Conservation (phyloP, 2,113 vertebrate genomes). For the Oreotragus oreotragus region DNA sequence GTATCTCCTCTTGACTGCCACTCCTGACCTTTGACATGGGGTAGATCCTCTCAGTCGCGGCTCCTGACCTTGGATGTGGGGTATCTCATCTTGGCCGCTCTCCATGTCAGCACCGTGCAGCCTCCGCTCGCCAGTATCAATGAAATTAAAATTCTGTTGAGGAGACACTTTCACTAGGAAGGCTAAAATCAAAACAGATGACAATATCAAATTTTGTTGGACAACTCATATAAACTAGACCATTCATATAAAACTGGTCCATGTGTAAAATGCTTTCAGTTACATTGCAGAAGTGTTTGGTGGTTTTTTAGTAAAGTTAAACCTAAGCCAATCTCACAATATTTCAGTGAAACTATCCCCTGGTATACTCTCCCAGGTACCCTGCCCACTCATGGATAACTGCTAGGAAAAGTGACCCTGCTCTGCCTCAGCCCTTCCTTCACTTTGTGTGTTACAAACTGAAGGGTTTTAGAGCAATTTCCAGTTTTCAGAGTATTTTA, state of each 20-base stretch:
- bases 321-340: not conserved
- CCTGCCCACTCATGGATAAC: not conserved
- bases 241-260: not conserved
- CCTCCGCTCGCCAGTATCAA: fast-evolving
- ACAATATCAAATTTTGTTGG: not conserved
- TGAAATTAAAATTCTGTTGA: not conserved
- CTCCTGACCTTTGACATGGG: not conserved
- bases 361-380: not conserved
- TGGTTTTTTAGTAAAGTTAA: not conserved
- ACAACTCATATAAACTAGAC: not conserved
- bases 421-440: not conserved
- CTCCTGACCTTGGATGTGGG: not conserved
- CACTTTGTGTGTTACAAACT: not conserved
- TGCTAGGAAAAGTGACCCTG: not conserved
- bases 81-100: fast-evolving
- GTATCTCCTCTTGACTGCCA: not conserved
- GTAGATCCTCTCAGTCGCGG: fast-evolving
- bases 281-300: not conserved
- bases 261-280: not conserved
- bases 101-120: fast-evolving
- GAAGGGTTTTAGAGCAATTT: not conserved
- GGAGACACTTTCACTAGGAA: not conserved
- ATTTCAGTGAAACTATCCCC: not conserved
- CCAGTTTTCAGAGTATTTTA: not conserved
- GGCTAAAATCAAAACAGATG: not conserved